Base-by-base conservation (phyloP, 2,888 invertebrate genomes). In the Mythimna albipuncta region DNA sequence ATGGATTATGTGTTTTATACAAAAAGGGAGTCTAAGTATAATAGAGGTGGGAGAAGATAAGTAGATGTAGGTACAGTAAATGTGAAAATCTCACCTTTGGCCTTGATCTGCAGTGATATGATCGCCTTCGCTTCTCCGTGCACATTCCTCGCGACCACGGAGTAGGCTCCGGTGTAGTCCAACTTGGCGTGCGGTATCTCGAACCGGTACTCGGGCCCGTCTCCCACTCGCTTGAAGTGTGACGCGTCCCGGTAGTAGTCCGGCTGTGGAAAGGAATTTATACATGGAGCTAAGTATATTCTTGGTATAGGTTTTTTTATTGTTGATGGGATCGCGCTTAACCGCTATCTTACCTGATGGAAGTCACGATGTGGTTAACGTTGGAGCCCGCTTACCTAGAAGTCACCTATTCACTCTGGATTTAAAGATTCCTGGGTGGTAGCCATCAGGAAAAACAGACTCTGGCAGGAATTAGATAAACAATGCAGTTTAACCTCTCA, bases 241-340 rank as follows among this genome's bases (percentile, higher is more conserved):
- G 97, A 97, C n/a, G 98, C 98, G 96, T 98, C 98, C 84, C 97
- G 97, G 93, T 98, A 98, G 90, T 98, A 98, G 90, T 98, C 98
- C 83, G 98, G 98, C 98, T 98, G 57, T 10, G 26, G 19, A 38
- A n/a, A 35, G 6, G 13, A 6, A 6, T 38, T 59, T n/a, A 59
- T 1, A 16, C 10, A 50, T 41, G 35, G 26, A 21, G 44, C 26
- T 26, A 6, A 16, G 16, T 47, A 16, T 32, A 26, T 26, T 26
- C 26, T 26, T 26, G 26, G 26, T 26, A 26, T 26, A 26, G 26
- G 26, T 1, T 26, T 26, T 26, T 26, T 26, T 26, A 26, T 26
- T 26, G 26, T 26, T 26, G 26, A 26, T 26, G 26, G 2, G 26
- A 26, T 26, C 2, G 26, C 26, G 26, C 26, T 26, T 26, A 26